Evolutionary conservation across 2,113 vertebrate species (phyloP).

Genomic region (Atractosteus spatula): DNA sequence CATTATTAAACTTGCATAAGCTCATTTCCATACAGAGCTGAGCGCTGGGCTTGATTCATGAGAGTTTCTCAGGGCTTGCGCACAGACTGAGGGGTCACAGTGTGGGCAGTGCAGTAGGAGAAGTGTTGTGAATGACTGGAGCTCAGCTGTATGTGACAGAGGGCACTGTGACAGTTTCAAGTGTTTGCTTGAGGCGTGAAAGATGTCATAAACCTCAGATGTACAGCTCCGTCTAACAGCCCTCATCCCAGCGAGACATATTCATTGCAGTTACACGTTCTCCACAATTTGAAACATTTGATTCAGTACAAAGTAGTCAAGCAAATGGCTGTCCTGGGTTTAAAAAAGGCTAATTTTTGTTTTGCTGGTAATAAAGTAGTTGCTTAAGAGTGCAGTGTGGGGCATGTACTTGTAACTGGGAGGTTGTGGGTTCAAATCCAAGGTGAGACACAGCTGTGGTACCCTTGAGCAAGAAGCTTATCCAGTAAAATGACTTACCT

Average conservation of each 20-base stretch:
- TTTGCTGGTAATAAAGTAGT: too few species aligned
- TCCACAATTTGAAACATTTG: conserved; percentile 3
- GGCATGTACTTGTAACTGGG: too few species aligned
- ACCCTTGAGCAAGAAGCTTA: too few species aligned
- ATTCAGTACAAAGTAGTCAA: too few species aligned
- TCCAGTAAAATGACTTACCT: too few species aligned
- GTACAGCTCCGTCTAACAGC: neutral
- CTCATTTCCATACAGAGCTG: conserved; percentile 23
- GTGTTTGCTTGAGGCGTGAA: neutral
- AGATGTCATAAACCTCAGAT: neutral
- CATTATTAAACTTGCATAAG: conserved; percentile 27
- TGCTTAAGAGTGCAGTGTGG: too few species aligned
- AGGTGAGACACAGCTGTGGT: too few species aligned
- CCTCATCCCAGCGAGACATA: neutral
- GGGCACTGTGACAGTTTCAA: neutral
- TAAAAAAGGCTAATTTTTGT: too few species aligned
- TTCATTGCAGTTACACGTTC: neutral
- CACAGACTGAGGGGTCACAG: neutral
- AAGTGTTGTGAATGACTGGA: neutral
- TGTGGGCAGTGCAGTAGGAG: neutral
- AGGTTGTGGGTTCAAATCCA: too few species aligned
- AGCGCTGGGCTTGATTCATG: neutral
- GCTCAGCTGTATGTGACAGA: neutral
- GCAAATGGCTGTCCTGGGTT: too few species aligned
- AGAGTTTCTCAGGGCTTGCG: conserved; percentile 4